These are phyloP conservation scores for Spatula versicolor DNA, from an alignment of 2,797 vertebrate species.

Conservation along the genomic window DNA sequence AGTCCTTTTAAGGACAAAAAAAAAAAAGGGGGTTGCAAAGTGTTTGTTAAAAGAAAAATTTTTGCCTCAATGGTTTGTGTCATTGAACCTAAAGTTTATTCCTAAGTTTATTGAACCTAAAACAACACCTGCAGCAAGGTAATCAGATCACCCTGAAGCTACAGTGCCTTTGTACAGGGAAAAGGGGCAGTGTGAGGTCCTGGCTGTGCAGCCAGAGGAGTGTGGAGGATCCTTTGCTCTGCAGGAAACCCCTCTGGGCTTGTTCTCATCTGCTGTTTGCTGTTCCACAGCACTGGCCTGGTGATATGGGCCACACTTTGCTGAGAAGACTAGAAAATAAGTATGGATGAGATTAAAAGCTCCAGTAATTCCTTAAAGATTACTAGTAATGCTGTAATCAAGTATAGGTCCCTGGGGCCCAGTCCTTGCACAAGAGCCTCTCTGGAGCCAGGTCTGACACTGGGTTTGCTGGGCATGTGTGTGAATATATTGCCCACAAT, in stretches of 20 bases:
- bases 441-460: not conserved
- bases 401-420: not conserved
- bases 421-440: not conserved
- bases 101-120: constrained; percentile 1
- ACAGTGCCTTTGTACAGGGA: not conserved
- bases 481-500: not conserved
- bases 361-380: not conserved
- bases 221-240: not conserved
- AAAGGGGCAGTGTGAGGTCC: not conserved
- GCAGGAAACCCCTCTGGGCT: not conserved
- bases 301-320: not conserved
- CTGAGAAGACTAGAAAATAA: not conserved
- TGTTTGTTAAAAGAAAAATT: not conserved
- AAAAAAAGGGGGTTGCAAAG: not conserved
- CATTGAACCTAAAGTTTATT: not conserved
- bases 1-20: not conserved
- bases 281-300: not conserved
- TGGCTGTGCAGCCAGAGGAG: not conserved
- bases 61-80: not conserved
- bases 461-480: not conserved
- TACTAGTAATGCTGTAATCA: not conserved
- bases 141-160: not conserved
- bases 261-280: not conserved
- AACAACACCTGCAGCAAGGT: not conserved
- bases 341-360: not conserved